phyloP scores from a whole-genome alignment of 2,797 vertebrate genomes.

The Halcyon leucocephala region DNA sequence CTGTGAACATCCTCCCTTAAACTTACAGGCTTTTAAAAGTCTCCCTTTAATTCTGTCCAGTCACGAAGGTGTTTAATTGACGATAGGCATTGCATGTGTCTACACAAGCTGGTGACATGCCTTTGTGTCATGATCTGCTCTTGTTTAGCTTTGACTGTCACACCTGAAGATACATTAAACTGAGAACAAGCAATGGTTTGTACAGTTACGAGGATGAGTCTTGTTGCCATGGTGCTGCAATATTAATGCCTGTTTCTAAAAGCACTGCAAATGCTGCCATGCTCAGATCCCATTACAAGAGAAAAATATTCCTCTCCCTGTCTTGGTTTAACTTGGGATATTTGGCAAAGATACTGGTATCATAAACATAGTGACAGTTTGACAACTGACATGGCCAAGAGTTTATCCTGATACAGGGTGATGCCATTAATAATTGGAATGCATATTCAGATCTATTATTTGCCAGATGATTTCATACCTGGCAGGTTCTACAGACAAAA shows the following conservation, averaged over 20 bases:
- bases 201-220: not conserved
- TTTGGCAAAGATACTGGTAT: not conserved
- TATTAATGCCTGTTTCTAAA: not conserved
- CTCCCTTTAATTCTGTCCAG: not conserved
- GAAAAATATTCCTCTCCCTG: not conserved
- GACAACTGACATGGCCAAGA: not conserved
- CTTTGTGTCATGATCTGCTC: conserved; percentile 7
- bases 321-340: not conserved
- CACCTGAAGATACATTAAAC: conserved; percentile 31
- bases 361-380: not conserved
- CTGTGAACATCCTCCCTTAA: not conserved
- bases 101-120: not conserved
- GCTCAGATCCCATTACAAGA: not conserved
- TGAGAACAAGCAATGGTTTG: not conserved
- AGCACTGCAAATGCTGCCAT: not conserved
- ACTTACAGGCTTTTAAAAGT: not conserved
- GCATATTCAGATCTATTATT: conserved; percentile 3
- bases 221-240: conserved; percentile 17
- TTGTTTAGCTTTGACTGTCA: conserved; percentile 24
- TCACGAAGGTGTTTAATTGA: not conserved
- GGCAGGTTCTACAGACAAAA: conserved; percentile 34
- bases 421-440: conserved; percentile 46
- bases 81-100: not conserved
- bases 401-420: not conserved
- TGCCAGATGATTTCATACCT: conserved; percentile 65